A percentile compares a stretch with the other conserved stretches of the same genome.
Conservation (phyloP, 2,113 vertebrate species). For the Reinhardtius hippoglossoides region DNA sequence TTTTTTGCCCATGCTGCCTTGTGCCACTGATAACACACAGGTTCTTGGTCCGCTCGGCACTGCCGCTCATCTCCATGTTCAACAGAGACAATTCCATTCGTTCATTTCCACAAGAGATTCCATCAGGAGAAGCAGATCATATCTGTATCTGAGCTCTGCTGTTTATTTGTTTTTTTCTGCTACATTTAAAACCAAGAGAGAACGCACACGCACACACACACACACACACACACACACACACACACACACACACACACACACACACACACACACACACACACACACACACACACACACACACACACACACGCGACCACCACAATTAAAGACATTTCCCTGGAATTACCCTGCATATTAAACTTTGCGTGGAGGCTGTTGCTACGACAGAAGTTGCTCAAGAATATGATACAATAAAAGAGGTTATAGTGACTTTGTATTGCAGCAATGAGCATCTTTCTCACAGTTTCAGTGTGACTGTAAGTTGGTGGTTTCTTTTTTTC, state of each 20-base stretch:
- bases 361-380: neutral
- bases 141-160: constrained; percentile 48
- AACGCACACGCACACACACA: neutral
- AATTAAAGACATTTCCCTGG: constrained; percentile 17
- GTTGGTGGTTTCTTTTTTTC: constrained; percentile 39
- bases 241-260: neutral
- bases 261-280: no score
- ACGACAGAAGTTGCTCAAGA: neutral
- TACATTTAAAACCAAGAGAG: constrained; percentile 58
- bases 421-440: neutral
- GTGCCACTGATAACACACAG: constrained; percentile 5
- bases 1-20: neutral
- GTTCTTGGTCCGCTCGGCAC: neutral
- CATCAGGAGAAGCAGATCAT: constrained; percentile 65
- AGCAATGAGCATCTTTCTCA: no score
- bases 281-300: no score
- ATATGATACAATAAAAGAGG: neutral
- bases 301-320: neutral
- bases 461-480: neutral
- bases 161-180: constrained; percentile 74
- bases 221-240: no score
- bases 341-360: neutral
- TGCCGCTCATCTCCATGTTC: constrained; percentile 47
- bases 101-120: constrained; percentile 62
- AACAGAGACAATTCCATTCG: constrained; percentile 53